phyloP scores from a whole-genome alignment of 1,140 invertebrate genomes.

The Zaprionus taronus region DNA sequence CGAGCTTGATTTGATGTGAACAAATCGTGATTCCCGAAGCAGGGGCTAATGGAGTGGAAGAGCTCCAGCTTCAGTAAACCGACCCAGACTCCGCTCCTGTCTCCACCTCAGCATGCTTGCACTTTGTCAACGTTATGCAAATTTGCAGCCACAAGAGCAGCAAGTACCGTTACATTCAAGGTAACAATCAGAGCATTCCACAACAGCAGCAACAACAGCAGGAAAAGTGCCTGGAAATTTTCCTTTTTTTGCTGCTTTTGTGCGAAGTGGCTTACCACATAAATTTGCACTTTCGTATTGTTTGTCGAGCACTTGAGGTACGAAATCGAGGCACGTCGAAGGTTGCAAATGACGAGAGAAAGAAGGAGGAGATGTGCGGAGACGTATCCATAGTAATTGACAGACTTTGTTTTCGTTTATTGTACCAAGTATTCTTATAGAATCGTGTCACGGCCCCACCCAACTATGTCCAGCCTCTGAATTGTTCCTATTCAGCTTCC shows the following conservation, averaged over 20 bases:
- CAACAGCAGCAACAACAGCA: constrained; percentile 24
- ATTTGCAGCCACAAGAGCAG: constrained; percentile 39
- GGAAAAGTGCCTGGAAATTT: constrained; percentile 7
- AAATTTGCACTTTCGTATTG: constrained; percentile 72
- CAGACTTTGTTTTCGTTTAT: constrained; percentile 4
- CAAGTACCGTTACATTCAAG: constrained; percentile 67
- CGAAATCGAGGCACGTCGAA: not conserved
- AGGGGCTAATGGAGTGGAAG: constrained; percentile 69
- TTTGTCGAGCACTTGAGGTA: constrained; percentile 58
- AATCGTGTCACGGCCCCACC: not conserved
- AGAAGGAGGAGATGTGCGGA: not conserved
- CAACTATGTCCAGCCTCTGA: not conserved
- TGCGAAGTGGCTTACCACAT: constrained; percentile 65
- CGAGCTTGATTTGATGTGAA: not conserved
- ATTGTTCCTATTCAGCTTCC: not conserved
- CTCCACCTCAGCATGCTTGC: constrained; percentile 33
- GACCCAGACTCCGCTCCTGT: not conserved
- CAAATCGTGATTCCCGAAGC: constrained; percentile 10
- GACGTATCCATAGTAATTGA: constrained; percentile 3
- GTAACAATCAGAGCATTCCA: constrained; percentile 70
- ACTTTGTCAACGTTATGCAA: constrained; percentile 67
- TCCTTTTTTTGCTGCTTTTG: constrained; percentile 21
- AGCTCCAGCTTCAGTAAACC: not conserved
- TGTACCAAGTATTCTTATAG: not conserved
- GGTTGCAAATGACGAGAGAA: not conserved